Base-by-base conservation (phyloP, 2,888 invertebrate species). In the Nysson spinosus region DNA sequence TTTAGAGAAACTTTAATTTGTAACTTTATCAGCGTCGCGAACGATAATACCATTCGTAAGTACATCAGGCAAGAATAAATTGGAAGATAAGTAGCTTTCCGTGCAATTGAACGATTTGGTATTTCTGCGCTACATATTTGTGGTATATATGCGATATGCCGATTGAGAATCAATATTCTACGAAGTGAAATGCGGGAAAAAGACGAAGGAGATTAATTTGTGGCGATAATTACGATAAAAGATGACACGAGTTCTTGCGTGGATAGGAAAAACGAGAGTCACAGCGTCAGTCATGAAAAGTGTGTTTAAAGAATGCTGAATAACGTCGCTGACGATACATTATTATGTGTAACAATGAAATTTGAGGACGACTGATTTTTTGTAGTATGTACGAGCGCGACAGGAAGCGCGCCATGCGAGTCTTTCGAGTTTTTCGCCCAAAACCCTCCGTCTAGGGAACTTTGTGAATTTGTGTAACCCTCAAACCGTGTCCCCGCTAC, bases 291-390 rank as follows among this genome's bases (percentile, higher is more conserved):
- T 55, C 14, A 6, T 19, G 26, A 24, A 19, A 46, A 44, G 39
- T 42, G 54, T 55, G 44, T 37, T 46, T 49, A 19, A 49, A n/a
- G 44, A 43, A 5, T 39, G 26, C 9, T 22, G 30, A 37, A 30
- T n/a, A 28, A 35, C 30, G 49, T 49, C 30, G 43, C 14, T 37
- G 49, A 6, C 28, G 24, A 54, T 39, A 63, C 42, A 54, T 60
- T 63, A 50, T 69, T 67, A 54, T 51, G 47, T 56, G 46, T 55
- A 62, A 57, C 44, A 39, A 54, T 42, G 64, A 44, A 65, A 54
- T 70, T 60, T 20, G 63, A 67, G 50, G 60, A 70, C 63, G 72
- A 75, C 57, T 71, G 72, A 76, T 51, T 65, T 74, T 70, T 73
- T 72, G 54, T 75, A 74, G 63, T 58, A 47, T 58, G 52, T 44